phyloP scores from a whole-genome alignment of 2,797 vertebrate species.

The Ctenopoma kingsleyae region DNA sequence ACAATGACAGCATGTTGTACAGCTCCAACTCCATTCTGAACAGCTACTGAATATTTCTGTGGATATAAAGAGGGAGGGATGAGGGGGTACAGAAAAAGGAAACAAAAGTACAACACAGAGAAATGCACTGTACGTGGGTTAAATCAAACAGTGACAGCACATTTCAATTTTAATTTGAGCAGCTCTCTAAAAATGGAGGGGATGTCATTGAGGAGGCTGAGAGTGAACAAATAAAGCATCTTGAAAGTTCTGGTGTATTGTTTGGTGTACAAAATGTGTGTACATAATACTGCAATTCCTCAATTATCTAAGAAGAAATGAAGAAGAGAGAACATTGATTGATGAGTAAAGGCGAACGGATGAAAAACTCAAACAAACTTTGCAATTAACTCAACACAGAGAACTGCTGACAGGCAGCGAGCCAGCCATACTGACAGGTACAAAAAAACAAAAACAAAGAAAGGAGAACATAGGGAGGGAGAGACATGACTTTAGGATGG shows the following conservation, averaged over 20 bases:
- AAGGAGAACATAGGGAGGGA: conserved; percentile 24
- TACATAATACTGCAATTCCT: conserved; percentile 10
- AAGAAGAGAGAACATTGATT: background rate
- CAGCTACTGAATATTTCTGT: conserved; percentile 46
- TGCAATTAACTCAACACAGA: conserved; percentile 52
- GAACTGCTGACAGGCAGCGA: conserved; percentile 42
- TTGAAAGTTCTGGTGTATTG: background rate
- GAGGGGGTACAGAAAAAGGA: background rate
- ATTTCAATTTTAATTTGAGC: conserved; percentile 5
- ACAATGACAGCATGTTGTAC: conserved; percentile 65
- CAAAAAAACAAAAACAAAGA: conserved; percentile 29
- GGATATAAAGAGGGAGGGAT: background rate
- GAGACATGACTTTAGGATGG: conserved; percentile 66
- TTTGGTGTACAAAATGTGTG: conserved; percentile 16
- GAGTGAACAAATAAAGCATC: conserved; percentile 8
- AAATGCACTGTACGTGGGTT: background rate
- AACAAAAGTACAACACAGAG: background rate
- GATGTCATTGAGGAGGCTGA: background rate
- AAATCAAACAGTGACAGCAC: conserved; percentile 1
- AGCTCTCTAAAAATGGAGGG: background rate
- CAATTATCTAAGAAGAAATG: conserved; percentile 11
- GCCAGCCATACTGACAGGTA: conserved; percentile 55
- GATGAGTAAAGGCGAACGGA: conserved; percentile 26
- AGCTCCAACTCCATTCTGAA: conserved; percentile 47
- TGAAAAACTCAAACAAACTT: conserved; percentile 50